These are phyloP conservation scores for Xylota segnis DNA, from an alignment of 2,888 invertebrate genomes.

Conservation along the genomic window DNA sequence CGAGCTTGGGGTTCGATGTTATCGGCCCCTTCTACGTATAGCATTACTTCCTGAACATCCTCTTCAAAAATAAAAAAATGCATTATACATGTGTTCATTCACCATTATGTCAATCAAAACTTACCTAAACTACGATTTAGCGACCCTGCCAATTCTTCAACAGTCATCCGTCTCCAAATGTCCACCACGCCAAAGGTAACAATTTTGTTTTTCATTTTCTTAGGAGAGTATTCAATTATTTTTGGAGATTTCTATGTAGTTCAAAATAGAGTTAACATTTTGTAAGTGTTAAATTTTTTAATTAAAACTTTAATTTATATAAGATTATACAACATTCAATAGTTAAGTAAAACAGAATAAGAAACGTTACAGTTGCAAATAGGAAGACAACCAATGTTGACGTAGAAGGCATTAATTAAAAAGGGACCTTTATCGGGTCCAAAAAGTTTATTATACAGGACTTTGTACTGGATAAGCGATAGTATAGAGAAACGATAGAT, in stretches of 20 bases:
- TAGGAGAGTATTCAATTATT: constrained; percentile 86
- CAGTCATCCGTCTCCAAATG: constrained; percentile 93
- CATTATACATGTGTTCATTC: neutral
- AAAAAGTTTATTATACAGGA: too few relatives aligned
- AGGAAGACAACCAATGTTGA: too few relatives aligned
- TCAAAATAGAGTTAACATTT: too few relatives aligned
- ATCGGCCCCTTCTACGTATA: constrained; percentile 87
- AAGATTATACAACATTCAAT: too few relatives aligned
- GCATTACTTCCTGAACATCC: constrained; percentile 89
- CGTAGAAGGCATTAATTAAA: too few relatives aligned
- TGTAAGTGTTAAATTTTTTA: too few relatives aligned
- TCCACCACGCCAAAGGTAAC: constrained; percentile 85
- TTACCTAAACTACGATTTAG: constrained; percentile 88
- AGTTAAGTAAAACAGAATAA: too few relatives aligned
- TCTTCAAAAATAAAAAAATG: constrained; percentile 84
- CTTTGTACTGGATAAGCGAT: too few relatives aligned
- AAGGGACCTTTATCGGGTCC: too few relatives aligned
- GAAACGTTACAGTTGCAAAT: too few relatives aligned
- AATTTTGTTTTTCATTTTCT: constrained; percentile 80
- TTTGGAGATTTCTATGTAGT: constrained; percentile 84
- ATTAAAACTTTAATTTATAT: too few relatives aligned
- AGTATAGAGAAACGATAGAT: too few relatives aligned
- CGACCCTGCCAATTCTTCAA: constrained; percentile 89
- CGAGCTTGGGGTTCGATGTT: constrained; percentile 86
- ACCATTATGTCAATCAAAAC: neutral